Percentiles rank a stretch among this genome's conserved stretches.
phyloP scores from a whole-genome alignment of 2,797 vertebrate genomes.

The Pyrrhura leucotis region DNA sequence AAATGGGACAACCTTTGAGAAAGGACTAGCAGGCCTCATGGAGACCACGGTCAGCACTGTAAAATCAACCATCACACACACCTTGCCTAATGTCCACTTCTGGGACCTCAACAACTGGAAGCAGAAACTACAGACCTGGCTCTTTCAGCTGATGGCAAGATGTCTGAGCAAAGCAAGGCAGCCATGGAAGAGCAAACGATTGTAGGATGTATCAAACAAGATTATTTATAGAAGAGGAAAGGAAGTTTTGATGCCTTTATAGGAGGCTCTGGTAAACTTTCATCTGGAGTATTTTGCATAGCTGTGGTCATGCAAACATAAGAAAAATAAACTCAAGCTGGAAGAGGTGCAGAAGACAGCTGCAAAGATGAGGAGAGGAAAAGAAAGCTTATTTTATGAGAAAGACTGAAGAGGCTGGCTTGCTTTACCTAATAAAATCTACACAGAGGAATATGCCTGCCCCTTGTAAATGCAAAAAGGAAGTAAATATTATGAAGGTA shows the following conservation, averaged over 20 bases:
- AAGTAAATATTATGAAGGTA: conserved; percentile 63
- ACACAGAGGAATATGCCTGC: conserved; percentile 30
- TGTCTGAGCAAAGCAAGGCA: background rate
- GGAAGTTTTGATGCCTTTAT: conserved; percentile 35
- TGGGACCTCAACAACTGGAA: background rate
- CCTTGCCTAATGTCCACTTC: background rate
- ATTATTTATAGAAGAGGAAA: conserved; percentile 52
- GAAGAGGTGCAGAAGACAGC: conserved; percentile 21
- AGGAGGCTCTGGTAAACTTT: conserved; percentile 12
- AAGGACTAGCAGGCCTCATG: accelerated
- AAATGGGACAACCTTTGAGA: background rate
- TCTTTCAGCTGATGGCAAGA: background rate
- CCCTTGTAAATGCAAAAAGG: conserved; percentile 60
- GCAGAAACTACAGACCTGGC: background rate
- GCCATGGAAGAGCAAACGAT: background rate
- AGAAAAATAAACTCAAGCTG: conserved; percentile 32
- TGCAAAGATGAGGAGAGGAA: background rate
- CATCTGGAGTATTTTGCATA: background rate
- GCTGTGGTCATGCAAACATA: background rate
- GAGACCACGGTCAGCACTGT: background rate
- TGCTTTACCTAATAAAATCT: conserved; percentile 58
- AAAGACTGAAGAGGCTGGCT: conserved; percentile 35
- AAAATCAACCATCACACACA: accelerated
- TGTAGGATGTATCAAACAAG: background rate
- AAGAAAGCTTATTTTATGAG: conserved; percentile 34